Conservation (phyloP, 2,797 vertebrate species). For the Lepilemur ruficaudatus region DNA sequence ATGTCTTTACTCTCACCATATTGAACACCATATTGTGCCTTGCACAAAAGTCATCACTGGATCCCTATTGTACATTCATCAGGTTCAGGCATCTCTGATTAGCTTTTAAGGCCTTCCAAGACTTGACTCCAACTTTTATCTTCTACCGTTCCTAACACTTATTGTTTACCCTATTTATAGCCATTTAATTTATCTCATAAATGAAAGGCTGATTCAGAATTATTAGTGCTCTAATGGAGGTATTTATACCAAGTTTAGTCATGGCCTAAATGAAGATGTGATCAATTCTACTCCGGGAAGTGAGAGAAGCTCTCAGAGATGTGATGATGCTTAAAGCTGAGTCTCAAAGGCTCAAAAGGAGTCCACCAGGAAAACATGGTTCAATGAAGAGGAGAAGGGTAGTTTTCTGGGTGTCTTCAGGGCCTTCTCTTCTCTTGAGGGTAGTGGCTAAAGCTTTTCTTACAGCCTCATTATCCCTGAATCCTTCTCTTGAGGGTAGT, state of each 20-base stretch:
- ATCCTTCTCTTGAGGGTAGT: neutral
- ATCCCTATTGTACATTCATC: neutral
- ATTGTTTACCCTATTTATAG: neutral
- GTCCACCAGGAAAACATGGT: neutral
- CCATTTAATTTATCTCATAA: constrained; percentile 25
- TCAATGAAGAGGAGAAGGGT: neutral
- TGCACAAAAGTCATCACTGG: neutral
- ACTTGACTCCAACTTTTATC: constrained; percentile 26
- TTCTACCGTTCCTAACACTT: neutral
- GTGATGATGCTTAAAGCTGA: neutral
- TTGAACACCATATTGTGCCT: neutral
- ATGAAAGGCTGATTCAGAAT: neutral
- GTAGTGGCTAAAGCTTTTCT: neutral
- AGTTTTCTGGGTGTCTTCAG: neutral
- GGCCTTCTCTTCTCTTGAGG: neutral
- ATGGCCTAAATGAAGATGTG: neutral
- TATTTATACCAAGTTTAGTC: neutral
- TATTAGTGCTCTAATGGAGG: neutral
- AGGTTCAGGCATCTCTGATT: constrained; percentile 6
- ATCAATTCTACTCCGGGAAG: neutral
- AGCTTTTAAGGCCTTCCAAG: neutral
- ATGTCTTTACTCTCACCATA: neutral
- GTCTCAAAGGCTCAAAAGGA: neutral
- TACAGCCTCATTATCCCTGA: neutral
- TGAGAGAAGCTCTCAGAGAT: neutral